Conservation (phyloP, 2,888 invertebrate species). For the Caprella mutica region DNA sequence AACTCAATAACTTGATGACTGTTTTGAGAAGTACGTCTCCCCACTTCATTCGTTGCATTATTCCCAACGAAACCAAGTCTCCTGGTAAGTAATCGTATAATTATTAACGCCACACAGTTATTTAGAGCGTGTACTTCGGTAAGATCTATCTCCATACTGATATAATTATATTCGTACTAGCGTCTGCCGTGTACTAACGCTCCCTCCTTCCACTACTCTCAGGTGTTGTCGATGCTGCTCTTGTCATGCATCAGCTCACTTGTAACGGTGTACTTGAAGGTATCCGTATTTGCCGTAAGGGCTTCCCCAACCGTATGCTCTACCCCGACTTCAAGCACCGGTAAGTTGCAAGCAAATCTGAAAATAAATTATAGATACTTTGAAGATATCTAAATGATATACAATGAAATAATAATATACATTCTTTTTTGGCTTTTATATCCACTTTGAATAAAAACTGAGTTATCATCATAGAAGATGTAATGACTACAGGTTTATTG, state of each 20-base stretch:
- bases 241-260: slow-evolving; percentile 50
- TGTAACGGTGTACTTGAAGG: slow-evolving; percentile 49
- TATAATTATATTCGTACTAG: slow-evolving; percentile 51
- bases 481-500: too few species aligned
- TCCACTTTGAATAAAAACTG: too few species aligned
- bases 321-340: slow-evolving; percentile 51
- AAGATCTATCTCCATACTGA: too few species aligned
- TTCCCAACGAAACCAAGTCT: slow-evolving; percentile 44
- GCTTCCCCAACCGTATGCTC: slow-evolving; percentile 51
- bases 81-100: slow-evolving; percentile 35
- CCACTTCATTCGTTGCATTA: slow-evolving; percentile 50
- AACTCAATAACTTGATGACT: slow-evolving; percentile 46
- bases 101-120: neutral
- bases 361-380: neutral
- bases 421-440: too few species aligned
- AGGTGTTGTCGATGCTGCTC: slow-evolving; percentile 47
- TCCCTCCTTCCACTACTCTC: neutral
- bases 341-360: slow-evolving; percentile 37
- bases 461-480: too few species aligned
- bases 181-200: slow-evolving; percentile 44
- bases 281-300: slow-evolving; percentile 50
- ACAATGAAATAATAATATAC: neutral
- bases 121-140: too few species aligned
- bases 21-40: slow-evolving; percentile 46
- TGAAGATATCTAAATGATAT: neutral